These are phyloP conservation scores for Megaceryle maxima DNA, from an alignment of 2,113 vertebrate species.

Conservation along the genomic window DNA sequence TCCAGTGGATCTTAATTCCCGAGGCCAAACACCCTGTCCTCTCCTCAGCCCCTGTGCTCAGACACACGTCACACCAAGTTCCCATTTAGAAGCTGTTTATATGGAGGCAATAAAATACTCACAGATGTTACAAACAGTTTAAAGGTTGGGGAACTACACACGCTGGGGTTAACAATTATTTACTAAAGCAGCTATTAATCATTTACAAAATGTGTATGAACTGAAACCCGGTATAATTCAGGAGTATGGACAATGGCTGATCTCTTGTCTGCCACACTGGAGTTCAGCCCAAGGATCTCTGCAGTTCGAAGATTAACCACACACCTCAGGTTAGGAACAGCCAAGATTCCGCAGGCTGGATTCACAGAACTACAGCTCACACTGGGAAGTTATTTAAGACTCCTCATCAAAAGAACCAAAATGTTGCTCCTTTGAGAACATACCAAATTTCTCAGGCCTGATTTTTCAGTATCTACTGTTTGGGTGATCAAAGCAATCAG, in stretches of 20 bases:
- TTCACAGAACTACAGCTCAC: not conserved
- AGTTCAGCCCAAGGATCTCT: not conserved
- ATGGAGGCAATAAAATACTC: slow-evolving; percentile 22
- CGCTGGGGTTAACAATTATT: not conserved
- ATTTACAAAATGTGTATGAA: not conserved
- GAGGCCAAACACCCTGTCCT: not conserved
- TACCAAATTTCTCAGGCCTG: not conserved
- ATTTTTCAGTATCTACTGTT: not conserved
- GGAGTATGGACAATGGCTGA: not conserved
- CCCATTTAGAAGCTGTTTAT: not conserved
- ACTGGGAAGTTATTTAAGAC: not conserved
- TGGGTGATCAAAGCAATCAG: not conserved
- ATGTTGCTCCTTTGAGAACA: not conserved
- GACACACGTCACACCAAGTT: not conserved
- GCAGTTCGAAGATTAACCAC: not conserved
- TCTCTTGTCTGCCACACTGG: slow-evolving; percentile 11
- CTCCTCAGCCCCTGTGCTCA: not conserved
- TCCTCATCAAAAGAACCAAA: not conserved
- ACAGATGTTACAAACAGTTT: slow-evolving; percentile 13
- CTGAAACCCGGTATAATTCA: not conserved
- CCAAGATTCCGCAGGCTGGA: not conserved
- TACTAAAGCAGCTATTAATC: slow-evolving; percentile 8
- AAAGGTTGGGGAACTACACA: not conserved
- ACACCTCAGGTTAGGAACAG: not conserved
- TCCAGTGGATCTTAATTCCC: not conserved